Evolutionary conservation across 2,797 vertebrate genomes (phyloP).

Genomic region (Falco rusticolus): DNA sequence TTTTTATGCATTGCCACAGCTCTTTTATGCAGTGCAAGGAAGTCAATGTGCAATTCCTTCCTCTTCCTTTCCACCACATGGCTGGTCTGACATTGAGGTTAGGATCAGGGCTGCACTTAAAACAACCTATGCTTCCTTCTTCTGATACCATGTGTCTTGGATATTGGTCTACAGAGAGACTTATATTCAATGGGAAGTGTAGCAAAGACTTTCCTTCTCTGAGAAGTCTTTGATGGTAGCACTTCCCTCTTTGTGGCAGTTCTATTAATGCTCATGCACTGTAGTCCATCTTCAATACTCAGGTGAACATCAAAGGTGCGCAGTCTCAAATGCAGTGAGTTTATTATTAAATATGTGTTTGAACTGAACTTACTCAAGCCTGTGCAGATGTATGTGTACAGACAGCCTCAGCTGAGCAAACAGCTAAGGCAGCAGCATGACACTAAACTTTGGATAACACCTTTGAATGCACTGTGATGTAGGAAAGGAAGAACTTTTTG

Average conservation of each 20-base stretch:
- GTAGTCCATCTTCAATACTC: background rate
- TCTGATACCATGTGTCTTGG: background rate
- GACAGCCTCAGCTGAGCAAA: background rate
- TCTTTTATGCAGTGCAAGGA: background rate
- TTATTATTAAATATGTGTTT: background rate
- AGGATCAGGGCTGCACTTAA: background rate
- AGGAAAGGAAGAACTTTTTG: background rate
- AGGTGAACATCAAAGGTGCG: background rate
- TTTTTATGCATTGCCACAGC: too few species aligned
- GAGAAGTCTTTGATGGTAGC: background rate
- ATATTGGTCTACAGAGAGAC: background rate
- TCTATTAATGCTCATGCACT: background rate
- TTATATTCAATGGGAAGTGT: background rate
- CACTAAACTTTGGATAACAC: background rate
- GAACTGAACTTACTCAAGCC: background rate
- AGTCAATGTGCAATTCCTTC: background rate
- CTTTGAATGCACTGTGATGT: background rate
- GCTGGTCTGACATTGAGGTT: background rate
- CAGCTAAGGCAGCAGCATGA: background rate
- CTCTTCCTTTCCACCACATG: background rate
- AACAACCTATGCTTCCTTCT: background rate
- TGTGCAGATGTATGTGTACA: background rate
- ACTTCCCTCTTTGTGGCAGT: background rate
- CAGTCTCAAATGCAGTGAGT: background rate
- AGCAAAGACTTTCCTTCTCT: background rate